Evolutionary conservation across 2,888 invertebrate genomes (phyloP), one percentile per base, ranked within the genome.

Genomic region (Trichogramma dendrolimi): DNA sequence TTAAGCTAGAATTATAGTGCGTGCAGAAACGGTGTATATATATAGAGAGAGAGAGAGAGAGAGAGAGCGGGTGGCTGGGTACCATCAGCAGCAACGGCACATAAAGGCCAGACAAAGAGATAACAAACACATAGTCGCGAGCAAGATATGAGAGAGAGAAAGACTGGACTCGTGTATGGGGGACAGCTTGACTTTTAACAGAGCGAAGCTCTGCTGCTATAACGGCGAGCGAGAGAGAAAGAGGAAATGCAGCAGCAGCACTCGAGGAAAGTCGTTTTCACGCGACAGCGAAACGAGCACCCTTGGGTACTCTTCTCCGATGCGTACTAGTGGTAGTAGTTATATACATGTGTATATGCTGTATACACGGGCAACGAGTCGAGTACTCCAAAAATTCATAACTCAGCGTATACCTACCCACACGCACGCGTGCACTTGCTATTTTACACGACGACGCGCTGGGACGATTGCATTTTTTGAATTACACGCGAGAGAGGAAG

Each of bases 211-310:
- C 27, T 27, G 27, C 27, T 27, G 27, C 2, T 27, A 27, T 27
- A 27, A 27, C 27, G 27, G 27, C 27, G 27, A 27, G 27, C 27
- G 27, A 39, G 8, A 40, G 10, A 48, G 41, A 47, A 11, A 48
- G 41, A 49, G 49, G 48, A 8, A 14, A 41, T 41, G 14, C 42
- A 41, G 10, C 40, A 49, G n/a, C 14, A 47, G 49, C 43, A 55
- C 57, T 55, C 60, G 61, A 65, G 67, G 64, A 69, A 67, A 69
- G 67, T 67, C 65, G 63, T 66, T 64, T 56, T 54, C 61, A 50
- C 60, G 61, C 64, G 62, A 62, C 63, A 64, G 63, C 64, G 64
- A 63, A 66, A 62, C 65, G 62, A 58, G 57, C 62, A 54, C 69
- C 67, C 67, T 39, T 39, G 67, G 66, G 68, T 64, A 50, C 66